Conservation (phyloP, 2,113 vertebrate genomes). For the Sapayoa aenigma region DNA sequence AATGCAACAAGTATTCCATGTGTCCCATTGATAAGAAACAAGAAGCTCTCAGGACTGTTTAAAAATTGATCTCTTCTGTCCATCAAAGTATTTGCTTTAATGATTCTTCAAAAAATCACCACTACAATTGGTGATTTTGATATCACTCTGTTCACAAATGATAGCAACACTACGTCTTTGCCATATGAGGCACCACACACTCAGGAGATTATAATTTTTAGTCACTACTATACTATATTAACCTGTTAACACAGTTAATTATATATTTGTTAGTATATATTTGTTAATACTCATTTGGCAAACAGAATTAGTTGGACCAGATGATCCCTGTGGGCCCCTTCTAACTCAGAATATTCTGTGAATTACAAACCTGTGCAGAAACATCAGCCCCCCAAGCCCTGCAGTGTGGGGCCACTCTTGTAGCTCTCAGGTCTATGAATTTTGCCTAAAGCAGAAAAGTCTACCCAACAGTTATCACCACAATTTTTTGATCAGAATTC, state of each 20-base stretch:
- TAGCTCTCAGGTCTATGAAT: neutral
- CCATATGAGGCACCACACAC: neutral
- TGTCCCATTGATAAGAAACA: neutral
- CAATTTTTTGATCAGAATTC: neutral
- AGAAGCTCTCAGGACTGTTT: neutral
- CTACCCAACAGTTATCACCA: neutral
- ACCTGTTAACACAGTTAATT: neutral
- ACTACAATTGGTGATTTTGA: neutral
- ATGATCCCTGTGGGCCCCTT: no score
- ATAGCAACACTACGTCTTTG: neutral
- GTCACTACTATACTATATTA: neutral
- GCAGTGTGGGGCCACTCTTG: neutral
- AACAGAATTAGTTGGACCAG: neutral
- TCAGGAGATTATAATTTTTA: neutral
- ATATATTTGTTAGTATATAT: neutral
- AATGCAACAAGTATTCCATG: neutral
- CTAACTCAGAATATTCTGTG: no score
- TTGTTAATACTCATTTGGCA: neutral
- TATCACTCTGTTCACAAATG: neutral
- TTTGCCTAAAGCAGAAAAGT: neutral
- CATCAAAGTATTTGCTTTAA: neutral
- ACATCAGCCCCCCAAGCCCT: neutral
- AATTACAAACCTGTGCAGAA: neutral
- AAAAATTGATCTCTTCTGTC: neutral
- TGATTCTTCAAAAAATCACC: neutral